Conservation (phyloP, 2,113 vertebrate genomes). For the Elephas maximus region DNA sequence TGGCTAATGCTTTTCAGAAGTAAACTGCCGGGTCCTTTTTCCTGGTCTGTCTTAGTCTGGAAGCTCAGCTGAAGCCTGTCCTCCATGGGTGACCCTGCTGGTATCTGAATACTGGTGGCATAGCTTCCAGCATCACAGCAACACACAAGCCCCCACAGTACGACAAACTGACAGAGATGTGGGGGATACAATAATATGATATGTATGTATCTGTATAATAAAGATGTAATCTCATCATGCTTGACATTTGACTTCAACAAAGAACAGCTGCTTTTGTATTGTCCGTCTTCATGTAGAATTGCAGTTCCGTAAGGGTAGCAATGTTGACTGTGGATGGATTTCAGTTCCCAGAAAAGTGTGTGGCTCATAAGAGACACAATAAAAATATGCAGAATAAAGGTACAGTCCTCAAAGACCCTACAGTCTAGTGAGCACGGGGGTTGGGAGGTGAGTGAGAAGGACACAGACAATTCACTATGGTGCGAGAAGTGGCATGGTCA, state of each 20-base stretch:
- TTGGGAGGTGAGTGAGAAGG: fast-evolving
- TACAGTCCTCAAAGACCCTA: background rate
- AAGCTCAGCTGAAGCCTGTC: too few species aligned
- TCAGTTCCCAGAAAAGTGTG: background rate
- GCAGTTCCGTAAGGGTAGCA: background rate
- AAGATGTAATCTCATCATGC: background rate
- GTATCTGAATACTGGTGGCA: too few species aligned
- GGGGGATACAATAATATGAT: background rate
- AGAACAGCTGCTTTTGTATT: background rate
- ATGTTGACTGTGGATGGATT: background rate
- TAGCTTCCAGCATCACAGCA: too few species aligned
- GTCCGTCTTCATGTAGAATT: background rate
- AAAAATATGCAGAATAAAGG: background rate
- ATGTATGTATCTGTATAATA: background rate
- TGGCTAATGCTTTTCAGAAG: too few species aligned
- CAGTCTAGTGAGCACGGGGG: background rate
- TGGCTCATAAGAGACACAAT: background rate
- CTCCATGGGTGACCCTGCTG: too few species aligned
- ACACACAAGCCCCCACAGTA: too few species aligned
- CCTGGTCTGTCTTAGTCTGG: too few species aligned
- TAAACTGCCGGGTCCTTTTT: too few species aligned
- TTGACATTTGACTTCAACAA: background rate
- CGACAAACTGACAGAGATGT: too few species aligned
- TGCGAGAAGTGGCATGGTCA: fast-evolving
- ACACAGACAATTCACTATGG: background rate